These are phyloP conservation scores for Ecliptopera silaceata DNA, from an alignment of 2,888 invertebrate genomes.

Conservation along the genomic window DNA sequence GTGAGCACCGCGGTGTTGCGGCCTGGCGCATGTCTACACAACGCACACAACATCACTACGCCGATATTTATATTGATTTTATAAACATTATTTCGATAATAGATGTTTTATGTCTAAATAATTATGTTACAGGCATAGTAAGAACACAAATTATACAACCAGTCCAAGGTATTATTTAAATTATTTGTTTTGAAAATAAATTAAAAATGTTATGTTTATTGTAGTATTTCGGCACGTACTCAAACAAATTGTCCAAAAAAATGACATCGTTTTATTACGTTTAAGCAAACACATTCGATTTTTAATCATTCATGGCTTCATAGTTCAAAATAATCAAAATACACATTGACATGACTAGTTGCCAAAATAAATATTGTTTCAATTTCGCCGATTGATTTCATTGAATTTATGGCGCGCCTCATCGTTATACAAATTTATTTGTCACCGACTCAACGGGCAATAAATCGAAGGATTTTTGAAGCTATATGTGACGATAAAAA, in stretches of 20 bases:
- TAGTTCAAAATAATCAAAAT: background rate
- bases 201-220: too few species aligned
- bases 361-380: slow-evolving; percentile 28
- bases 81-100: background rate
- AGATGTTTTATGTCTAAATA: background rate
- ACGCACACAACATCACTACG: background rate
- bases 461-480: slow-evolving; percentile 35
- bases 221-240: too few species aligned
- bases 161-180: too few species aligned
- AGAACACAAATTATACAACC: too few species aligned
- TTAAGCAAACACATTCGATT: background rate
- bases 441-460: slow-evolving; percentile 40
- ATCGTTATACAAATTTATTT: slow-evolving; percentile 48
- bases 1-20: background rate
- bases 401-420: slow-evolving; percentile 48
- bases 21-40: slow-evolving; percentile 8
- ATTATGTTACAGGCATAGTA: too few species aligned
- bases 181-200: too few species aligned
- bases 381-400: slow-evolving; percentile 44
- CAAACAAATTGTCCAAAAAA: too few species aligned
- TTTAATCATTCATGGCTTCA: background rate
- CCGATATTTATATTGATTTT: background rate
- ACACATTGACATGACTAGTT: slow-evolving; percentile 1
- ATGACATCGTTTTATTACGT: background rate
- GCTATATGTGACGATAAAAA: slow-evolving; percentile 31